Evolutionary conservation across 2,797 vertebrate species (phyloP).

Genomic region (Tapera naevia): DNA sequence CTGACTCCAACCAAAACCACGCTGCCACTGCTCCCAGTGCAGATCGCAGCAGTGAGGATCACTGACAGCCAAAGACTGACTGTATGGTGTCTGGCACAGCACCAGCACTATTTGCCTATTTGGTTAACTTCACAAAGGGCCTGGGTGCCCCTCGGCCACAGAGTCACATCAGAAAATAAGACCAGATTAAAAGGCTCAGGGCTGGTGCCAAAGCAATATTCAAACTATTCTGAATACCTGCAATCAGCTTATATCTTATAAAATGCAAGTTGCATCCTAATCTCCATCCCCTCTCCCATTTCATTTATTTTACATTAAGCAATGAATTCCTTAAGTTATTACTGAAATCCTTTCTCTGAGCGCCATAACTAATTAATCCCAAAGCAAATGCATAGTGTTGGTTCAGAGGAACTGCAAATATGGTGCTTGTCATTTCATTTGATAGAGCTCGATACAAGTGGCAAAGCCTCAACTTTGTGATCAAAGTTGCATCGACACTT

Average conservation of each 20-base stretch:
- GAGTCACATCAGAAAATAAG: background rate
- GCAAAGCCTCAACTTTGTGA: slow-evolving; percentile 1
- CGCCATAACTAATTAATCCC: slow-evolving; percentile 60
- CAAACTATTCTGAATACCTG: background rate
- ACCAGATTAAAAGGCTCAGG: background rate
- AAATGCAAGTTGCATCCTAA: background rate
- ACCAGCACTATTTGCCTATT: background rate
- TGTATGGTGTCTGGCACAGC: fast-evolving
- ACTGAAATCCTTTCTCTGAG: slow-evolving; percentile 28
- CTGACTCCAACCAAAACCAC: background rate
- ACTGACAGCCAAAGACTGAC: background rate
- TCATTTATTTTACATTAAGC: slow-evolving; percentile 37
- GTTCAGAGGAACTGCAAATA: background rate
- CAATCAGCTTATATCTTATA: slow-evolving; percentile 12
- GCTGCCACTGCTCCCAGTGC: fast-evolving
- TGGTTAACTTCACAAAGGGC: background rate
- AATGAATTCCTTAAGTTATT: slow-evolving; percentile 41
- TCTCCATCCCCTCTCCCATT: background rate
- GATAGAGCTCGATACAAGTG: background rate
- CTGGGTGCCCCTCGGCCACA: background rate
- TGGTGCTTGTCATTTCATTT: background rate
- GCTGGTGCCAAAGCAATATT: background rate
- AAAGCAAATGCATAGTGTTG: slow-evolving; percentile 34
- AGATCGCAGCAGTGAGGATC: background rate
- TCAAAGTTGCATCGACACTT: background rate